Percentiles rank a stretch among this genome's conserved stretches.
Evolutionary conservation across 2,113 vertebrate genomes (phyloP).

Genomic region (Lamprotornis superbus): DNA sequence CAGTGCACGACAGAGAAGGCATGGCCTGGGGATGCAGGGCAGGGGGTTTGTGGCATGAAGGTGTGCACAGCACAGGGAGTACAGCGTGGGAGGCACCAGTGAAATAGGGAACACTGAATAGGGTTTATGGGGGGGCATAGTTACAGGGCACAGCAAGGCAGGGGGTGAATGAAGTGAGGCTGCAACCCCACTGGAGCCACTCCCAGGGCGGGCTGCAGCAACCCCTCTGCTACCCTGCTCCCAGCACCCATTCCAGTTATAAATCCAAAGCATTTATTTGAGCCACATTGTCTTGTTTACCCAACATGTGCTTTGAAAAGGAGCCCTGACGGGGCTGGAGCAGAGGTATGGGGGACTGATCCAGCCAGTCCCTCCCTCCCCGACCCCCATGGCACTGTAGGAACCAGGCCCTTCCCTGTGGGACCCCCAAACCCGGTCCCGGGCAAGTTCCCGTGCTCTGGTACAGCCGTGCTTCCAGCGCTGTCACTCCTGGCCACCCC

Average conservation of each 20-base stretch:
- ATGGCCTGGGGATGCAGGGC: background rate
- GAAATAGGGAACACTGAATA: too few relatives aligned
- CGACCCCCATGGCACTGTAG: background rate
- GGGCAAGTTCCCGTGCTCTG: background rate
- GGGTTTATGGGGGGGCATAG: accelerated
- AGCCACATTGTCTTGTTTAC: background rate
- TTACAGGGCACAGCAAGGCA: background rate
- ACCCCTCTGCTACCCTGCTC: too few relatives aligned
- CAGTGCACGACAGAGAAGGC: background rate
- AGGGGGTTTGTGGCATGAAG: too few relatives aligned
- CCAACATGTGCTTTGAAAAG: background rate
- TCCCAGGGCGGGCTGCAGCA: accelerated
- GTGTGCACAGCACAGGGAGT: background rate
- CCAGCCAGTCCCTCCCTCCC: background rate
- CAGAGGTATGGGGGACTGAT: background rate
- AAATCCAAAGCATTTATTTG: background rate
- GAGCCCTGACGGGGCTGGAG: background rate
- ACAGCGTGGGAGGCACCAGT: background rate
- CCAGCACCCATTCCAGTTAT: background rate
- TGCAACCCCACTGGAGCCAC: too few relatives aligned
- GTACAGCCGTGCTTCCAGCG: background rate
- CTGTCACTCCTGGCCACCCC: background rate
- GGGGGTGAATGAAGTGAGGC: background rate
- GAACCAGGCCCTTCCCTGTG: background rate
- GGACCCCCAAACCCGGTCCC: background rate